A percentile compares a stretch with the other conserved stretches of the same genome.
Conservation (phyloP, 2,113 vertebrate genomes). For the Hystrix brachyura region DNA sequence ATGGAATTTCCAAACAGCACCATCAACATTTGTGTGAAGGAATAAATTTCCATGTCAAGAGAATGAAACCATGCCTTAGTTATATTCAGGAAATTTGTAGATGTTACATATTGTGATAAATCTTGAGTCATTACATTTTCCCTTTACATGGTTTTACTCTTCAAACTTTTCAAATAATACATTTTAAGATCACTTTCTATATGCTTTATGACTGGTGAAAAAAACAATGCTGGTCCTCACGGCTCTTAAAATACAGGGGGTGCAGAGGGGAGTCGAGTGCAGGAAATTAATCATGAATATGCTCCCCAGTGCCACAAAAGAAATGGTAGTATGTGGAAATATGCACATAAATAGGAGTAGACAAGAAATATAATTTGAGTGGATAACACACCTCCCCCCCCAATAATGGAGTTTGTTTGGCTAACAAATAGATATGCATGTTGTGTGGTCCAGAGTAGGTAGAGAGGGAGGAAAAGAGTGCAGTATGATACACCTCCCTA, state of each 20-base stretch:
- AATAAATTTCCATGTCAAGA: neutral
- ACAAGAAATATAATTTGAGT: neutral
- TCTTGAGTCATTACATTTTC: neutral
- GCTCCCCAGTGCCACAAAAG: neutral
- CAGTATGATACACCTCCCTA: neutral
- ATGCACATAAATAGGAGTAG: neutral
- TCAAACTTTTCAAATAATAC: neutral
- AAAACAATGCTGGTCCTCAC: neutral
- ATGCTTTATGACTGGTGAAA: neutral
- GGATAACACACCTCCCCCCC: neutral
- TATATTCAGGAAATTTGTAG: neutral
- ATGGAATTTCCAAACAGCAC: neutral
- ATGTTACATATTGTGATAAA: neutral
- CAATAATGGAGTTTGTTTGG: neutral
- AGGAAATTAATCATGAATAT: neutral
- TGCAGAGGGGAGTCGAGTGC: neutral
- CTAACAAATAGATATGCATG: neutral
- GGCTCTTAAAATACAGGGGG: neutral
- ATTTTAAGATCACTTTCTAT: neutral
- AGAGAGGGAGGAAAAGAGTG: neutral
- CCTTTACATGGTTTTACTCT: neutral
- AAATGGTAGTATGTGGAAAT: neutral
- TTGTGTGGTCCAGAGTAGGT: neutral
- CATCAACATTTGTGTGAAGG: neutral
- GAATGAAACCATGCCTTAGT: neutral